Percentiles rank a stretch among this genome's conserved stretches.
These are phyloP conservation scores for Leptopilina myrica DNA, from an alignment of 2,888 invertebrate genomes.

Conservation along the genomic window DNA sequence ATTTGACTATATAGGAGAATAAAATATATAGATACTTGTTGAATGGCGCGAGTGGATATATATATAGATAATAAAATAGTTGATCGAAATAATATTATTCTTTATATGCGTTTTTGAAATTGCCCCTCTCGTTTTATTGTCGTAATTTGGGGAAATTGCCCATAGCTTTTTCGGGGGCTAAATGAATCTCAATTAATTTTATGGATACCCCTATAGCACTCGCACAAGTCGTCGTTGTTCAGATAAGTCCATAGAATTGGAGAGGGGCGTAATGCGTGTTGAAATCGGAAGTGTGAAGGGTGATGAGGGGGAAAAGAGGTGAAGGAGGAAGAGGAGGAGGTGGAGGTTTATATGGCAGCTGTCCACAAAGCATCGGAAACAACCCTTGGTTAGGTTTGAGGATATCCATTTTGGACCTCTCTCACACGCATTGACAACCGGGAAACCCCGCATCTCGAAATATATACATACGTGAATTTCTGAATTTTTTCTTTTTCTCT, in stretches of 20 bases:
- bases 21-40: not conserved
- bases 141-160: not conserved
- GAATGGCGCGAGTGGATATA: not conserved
- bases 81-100: not conserved
- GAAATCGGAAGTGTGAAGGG: conserved; percentile 29
- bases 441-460: conserved; percentile 50
- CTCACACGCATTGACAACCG: conserved; percentile 46
- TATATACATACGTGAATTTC: conserved; percentile 7
- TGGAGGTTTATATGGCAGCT: conserved; percentile 43
- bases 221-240: conserved; percentile 5
- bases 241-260: conserved; percentile 6
- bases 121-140: not conserved
- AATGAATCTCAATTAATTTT: conserved; percentile 27
- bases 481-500: conserved; percentile 32
- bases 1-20: too few relatives aligned
- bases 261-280: conserved; percentile 19
- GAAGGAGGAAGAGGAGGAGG: not conserved
- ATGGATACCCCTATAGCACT: conserved; percentile 17
- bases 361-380: conserved; percentile 47
- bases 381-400: conserved; percentile 52
- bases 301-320: not conserved
- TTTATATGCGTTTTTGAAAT: not conserved
- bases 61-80: too few relatives aligned
- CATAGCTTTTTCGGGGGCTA: not conserved
- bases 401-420: conserved; percentile 43